Evolutionary conservation across 2,888 invertebrate genomes (phyloP), one percentile per base, ranked within the genome.

Genomic region (Andrena haemorrhoa): DNA sequence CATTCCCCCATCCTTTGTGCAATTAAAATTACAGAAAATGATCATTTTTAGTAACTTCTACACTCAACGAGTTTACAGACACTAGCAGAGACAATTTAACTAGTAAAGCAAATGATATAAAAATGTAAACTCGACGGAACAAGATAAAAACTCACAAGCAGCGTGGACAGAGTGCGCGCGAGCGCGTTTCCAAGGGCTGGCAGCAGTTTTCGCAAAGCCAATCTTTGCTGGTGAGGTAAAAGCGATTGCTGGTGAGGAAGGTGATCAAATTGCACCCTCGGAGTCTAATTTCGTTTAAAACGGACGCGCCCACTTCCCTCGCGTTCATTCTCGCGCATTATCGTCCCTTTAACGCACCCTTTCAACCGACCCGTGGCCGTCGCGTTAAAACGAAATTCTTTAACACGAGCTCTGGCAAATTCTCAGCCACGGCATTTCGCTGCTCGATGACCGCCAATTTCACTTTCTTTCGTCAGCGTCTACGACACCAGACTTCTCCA

Each of bases 261-360:
- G 93, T 94, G 88, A 93, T 90, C 76, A 93, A 84, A 85, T 90
- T 90, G 89, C 93, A 94, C 61, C 92, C 91, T 74, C 85, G 86
- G 68, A 90, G 74, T 60, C 93, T 92, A 51, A 90, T 88, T 70
- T 92, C 92, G 82, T 91, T 87, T 72, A 90, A 68, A 75, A 92
- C 79, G 63, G 84, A 86, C 76, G 87, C 89, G 74, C 92, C 87
- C 79, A 90, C 85, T 85, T 86, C 86, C 63, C 84, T 81, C 20
- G 78, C 73, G 47, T 87, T 64, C 88, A 88, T 88, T 70, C 75
- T 90, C 68, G 31, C 49, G 61, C 84, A 86, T 88, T 75, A 80
- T 85, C 73, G 79, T 65, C 58, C 41, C 60, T 65, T 83, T 68
- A n/a, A 51, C 31, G 8, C 74, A 69, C 73, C 51, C 61, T 79